Conservation (phyloP, 2,888 invertebrate species). For the Limnephilus lunatus region DNA sequence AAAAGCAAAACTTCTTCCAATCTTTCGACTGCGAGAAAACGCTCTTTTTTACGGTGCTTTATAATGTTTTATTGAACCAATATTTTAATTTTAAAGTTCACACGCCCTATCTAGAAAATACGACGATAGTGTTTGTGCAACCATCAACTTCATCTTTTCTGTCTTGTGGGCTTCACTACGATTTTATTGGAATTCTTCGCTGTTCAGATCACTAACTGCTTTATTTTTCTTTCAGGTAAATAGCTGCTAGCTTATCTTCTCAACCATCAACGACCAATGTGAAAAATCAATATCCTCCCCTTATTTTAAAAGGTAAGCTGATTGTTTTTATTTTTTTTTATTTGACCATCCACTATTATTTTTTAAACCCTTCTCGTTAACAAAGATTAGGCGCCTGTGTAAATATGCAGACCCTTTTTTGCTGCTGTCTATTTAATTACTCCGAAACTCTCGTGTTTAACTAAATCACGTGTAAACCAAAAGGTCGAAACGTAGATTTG, state of each 20-base stretch:
- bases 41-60: too few relatives aligned
- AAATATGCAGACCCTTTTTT: neutral
- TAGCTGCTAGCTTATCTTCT: conserved; percentile 4
- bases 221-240: conserved; percentile 39
- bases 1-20: too few relatives aligned
- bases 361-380: neutral
- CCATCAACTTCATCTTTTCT: neutral
- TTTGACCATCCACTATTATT: neutral
- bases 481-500: neutral
- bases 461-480: neutral
- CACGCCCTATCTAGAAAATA: too few relatives aligned
- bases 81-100: too few relatives aligned
- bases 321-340: neutral
- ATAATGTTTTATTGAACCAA: too few relatives aligned
- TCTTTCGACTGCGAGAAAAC: too few relatives aligned
- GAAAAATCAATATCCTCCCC: conserved; percentile 9
- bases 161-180: neutral
- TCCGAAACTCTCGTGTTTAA: neutral
- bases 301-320: conserved; percentile 3
- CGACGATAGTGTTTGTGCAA: too few relatives aligned
- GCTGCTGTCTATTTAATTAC: neutral
- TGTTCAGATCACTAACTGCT: neutral
- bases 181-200: neutral
- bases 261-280: neutral
- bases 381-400: neutral